Evolutionary conservation across 2,888 invertebrate species (phyloP), one percentile per base, ranked within the genome.

Genomic region (Catotricha subobsoleta): DNA sequence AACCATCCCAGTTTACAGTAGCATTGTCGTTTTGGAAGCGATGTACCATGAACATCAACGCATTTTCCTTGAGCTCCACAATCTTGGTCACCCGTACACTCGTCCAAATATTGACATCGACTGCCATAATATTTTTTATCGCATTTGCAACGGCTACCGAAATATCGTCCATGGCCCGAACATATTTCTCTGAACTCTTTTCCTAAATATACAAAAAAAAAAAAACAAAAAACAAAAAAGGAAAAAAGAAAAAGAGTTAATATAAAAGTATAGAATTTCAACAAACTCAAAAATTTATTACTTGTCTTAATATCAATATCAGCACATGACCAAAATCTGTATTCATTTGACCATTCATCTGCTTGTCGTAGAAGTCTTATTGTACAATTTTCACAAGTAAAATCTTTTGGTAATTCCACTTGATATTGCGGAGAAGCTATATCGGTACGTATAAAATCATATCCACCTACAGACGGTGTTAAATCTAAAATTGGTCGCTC

Each of bases 291-390:
- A 43, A 39, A 10, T 13, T n/a, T n/a, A 20, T 36, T 41, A 41
- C 38, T 25, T 42, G 50, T 58, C 46, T 73, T 66, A 45, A 94
- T 82, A 54, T 91, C 87, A 41, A 95, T 81, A 62, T 95, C 94
- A 3, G 92, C 83, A 57, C 95, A 95, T 1, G 90, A 90, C 88
- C 90, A 92, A 67, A 95, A 94, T 46, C 80, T 67, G 63, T 92
- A 94, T 51, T 68, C 72, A 42, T 69, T 65, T 1, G 79, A 74
- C 90, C 91, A 94, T 66, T 97, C 94, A 19, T 76, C 73, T 0
- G 94, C 94, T 63, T 94, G 86, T 1, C 94, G 68, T 41, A 90
- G 70, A 48, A 97, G 67, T 44, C 94, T 75, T 29, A 97, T 67
- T 0, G 90, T 87, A 60, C 95, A 97, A 61, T 90, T 83, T 43